Conservation (phyloP, 2,888 invertebrate genomes). For the Drosophila merina region DNA sequence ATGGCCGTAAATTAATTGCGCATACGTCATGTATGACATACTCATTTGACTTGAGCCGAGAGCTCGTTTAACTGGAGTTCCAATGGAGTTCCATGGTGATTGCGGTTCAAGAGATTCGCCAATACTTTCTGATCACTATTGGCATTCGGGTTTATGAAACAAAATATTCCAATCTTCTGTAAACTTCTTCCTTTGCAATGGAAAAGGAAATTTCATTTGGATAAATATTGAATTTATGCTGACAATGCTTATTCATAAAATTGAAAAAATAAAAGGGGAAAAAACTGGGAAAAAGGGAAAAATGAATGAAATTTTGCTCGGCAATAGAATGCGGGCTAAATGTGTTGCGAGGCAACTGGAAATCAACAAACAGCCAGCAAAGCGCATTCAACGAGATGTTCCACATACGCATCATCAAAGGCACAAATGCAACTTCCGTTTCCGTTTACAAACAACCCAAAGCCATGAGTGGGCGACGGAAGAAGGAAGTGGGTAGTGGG, state of each 20-base stretch:
- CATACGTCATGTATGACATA: constrained; percentile 58
- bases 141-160: not conserved
- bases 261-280: constrained; percentile 30
- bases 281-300: constrained; percentile 7
- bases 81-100: constrained; percentile 3
- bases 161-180: not conserved
- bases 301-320: constrained; percentile 49
- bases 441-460: constrained; percentile 42
- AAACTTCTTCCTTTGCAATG: not conserved
- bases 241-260: constrained; percentile 53
- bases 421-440: constrained; percentile 72
- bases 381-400: constrained; percentile 40
- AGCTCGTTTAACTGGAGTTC: constrained; percentile 9
- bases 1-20: constrained; percentile 67
- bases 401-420: constrained; percentile 64
- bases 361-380: constrained; percentile 40
- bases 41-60: constrained; percentile 33
- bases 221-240: constrained; percentile 20
- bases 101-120: not conserved
- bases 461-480: not conserved
- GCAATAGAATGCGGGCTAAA: constrained; percentile 50
- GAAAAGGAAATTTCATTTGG: constrained; percentile 1
- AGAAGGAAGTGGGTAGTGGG: not conserved
- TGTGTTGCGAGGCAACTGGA: constrained; percentile 40
- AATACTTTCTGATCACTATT: not conserved